Conservation (phyloP, 1,140 invertebrate species). For the Trissolcus basalis region DNA sequence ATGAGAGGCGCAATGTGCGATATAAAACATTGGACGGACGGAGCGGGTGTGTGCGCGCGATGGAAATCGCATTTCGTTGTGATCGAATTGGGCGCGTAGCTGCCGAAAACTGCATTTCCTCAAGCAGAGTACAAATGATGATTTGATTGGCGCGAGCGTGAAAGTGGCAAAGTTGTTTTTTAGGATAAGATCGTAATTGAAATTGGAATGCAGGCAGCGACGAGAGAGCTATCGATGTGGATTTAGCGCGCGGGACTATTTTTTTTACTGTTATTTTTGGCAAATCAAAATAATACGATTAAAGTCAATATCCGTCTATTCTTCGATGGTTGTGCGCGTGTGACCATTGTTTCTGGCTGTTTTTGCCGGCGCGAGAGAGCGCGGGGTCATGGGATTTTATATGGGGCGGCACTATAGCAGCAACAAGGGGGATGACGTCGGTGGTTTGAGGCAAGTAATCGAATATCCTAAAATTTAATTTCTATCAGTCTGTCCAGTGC, state of each 20-base stretch:
- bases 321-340: conserved; percentile 33
- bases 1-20: too few species aligned
- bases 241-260: conserved; percentile 30
- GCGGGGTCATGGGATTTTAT: conserved; percentile 55
- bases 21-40: too few species aligned
- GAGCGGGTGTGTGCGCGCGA: too few species aligned
- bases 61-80: conserved; percentile 6
- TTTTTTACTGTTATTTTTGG: conserved; percentile 55
- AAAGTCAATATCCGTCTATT: conserved; percentile 61
- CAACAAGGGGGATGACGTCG: conserved; percentile 52
- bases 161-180: conserved; percentile 32
- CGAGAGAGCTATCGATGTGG: conserved; percentile 12
- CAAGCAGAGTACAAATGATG: conserved; percentile 47
- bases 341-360: conserved; percentile 55
- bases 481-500: conserved; percentile 73
- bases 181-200: conserved; percentile 53
- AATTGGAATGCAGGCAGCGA: conserved; percentile 36
- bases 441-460: conserved; percentile 68
- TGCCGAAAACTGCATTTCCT: conserved; percentile 45
- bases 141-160: conserved; percentile 30
- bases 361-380: conserved; percentile 37
- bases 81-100: conserved; percentile 22
- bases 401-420: conserved; percentile 40
- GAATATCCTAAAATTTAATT: conserved; percentile 76
- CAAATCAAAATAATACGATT: conserved; percentile 62